A percentile compares a stretch with the other conserved stretches of the same genome.
phyloP scores from a whole-genome alignment of 2,888 invertebrate species.

The Polydrusus cervinus region DNA sequence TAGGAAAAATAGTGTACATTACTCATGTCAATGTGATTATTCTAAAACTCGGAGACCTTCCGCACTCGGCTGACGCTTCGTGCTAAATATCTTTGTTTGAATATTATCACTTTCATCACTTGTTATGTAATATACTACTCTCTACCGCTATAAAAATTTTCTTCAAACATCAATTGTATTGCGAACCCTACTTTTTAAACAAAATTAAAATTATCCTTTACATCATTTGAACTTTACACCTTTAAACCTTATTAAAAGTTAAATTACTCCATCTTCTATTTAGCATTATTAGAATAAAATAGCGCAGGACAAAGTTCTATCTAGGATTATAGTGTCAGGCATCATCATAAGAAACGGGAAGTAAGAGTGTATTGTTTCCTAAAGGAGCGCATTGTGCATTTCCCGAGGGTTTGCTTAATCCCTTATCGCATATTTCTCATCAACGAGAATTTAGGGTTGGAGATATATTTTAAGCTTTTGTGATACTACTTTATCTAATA shows the following conservation, averaged over 20 bases:
- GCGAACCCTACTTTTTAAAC: too few relatives aligned
- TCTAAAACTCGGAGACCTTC: too few relatives aligned
- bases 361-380: constrained; percentile 49
- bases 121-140: too few relatives aligned
- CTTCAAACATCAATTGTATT: too few relatives aligned
- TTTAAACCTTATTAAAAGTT: constrained; percentile 22
- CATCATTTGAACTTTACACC: neutral
- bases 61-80: too few relatives aligned
- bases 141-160: too few relatives aligned
- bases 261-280: constrained; percentile 35
- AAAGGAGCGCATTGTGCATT: constrained; percentile 46
- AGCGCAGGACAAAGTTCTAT: constrained; percentile 34
- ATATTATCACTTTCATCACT: too few relatives aligned
- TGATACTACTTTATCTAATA: too few relatives aligned
- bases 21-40: too few relatives aligned
- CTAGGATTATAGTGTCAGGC: constrained; percentile 38
- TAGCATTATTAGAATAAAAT: constrained; percentile 43
- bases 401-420: constrained; percentile 47
- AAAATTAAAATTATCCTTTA: too few relatives aligned
- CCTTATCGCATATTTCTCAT: constrained; percentile 44
- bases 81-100: too few relatives aligned
- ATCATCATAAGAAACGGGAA: constrained; percentile 42
- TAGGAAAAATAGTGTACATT: too few relatives aligned
- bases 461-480: neutral
- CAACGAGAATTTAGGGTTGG: constrained; percentile 34